These are phyloP conservation scores for Hirtodrosophila duncani DNA, from an alignment of 2,888 invertebrate species.

Conservation along the genomic window DNA sequence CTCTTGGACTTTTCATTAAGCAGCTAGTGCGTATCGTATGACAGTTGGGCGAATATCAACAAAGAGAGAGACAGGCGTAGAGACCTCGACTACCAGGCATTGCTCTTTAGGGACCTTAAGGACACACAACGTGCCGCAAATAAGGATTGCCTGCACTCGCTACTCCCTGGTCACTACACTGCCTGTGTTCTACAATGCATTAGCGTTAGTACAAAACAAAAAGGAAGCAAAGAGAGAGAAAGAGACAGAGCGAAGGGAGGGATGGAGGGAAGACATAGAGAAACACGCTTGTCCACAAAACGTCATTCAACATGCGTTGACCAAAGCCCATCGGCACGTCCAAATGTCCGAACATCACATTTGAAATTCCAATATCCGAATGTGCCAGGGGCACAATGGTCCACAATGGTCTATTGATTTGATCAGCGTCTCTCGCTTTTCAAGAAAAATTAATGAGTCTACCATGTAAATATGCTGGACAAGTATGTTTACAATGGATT, in stretches of 20 bases:
- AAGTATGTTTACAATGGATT: no score
- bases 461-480: no score
- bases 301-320: constrained; percentile 14
- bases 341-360: constrained; percentile 44
- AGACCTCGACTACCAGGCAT: not conserved
- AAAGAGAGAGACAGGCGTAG: not conserved
- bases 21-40: constrained; percentile 36
- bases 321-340: constrained; percentile 46
- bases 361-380: constrained; percentile 26
- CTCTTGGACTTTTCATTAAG: not conserved
- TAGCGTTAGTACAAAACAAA: constrained; percentile 33
- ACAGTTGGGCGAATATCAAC: constrained; percentile 39
- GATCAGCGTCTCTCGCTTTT: no score
- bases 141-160: constrained; percentile 40
- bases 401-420: no score
- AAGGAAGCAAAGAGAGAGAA: not conserved
- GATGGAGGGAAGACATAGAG: no score
- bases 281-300: constrained; percentile 31
- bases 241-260: constrained; percentile 11
- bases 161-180: not conserved
- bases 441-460: no score
- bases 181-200: constrained; percentile 35
- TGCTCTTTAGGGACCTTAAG: not conserved
- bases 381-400: no score
- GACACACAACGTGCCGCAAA: constrained; percentile 46